Evolutionary conservation across 2,113 vertebrate genomes (phyloP).

Genomic region (Pluvianellus socialis): DNA sequence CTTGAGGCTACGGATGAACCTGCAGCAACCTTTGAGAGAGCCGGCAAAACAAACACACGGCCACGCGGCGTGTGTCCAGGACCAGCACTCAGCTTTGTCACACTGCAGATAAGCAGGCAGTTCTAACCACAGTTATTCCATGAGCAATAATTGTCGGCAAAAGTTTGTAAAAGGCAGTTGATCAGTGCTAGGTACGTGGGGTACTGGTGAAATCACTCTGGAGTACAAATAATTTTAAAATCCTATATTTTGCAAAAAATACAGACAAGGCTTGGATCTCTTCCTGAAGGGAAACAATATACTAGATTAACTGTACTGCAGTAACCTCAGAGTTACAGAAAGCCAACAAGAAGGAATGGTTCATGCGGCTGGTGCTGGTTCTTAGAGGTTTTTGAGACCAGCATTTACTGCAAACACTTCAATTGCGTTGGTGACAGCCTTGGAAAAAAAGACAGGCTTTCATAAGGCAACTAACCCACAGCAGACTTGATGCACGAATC

Average conservation of each 20-base stretch:
- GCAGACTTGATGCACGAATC: neutral
- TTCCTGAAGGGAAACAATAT: neutral
- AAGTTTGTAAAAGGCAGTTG: neutral
- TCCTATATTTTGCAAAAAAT: neutral
- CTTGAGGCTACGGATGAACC: neutral
- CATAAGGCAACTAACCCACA: neutral
- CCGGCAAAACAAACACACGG: neutral
- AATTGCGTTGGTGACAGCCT: neutral
- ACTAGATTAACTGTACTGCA: neutral
- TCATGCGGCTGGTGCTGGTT: neutral
- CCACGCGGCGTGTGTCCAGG: neutral
- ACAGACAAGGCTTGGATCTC: neutral
- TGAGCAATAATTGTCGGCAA: neutral
- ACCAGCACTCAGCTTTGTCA: neutral
- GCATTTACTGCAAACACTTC: neutral
- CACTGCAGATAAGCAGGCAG: neutral
- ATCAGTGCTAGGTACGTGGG: neutral
- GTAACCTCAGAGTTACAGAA: neutral
- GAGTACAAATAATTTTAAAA: neutral
- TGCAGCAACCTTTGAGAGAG: neutral
- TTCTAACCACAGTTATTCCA: neutral
- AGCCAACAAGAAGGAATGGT: neutral
- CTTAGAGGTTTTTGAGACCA: neutral
- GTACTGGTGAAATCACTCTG: neutral
- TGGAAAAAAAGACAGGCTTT: neutral